Base-by-base conservation (phyloP, 1,140 invertebrate genomes). In the Cotesia chilonis region DNA sequence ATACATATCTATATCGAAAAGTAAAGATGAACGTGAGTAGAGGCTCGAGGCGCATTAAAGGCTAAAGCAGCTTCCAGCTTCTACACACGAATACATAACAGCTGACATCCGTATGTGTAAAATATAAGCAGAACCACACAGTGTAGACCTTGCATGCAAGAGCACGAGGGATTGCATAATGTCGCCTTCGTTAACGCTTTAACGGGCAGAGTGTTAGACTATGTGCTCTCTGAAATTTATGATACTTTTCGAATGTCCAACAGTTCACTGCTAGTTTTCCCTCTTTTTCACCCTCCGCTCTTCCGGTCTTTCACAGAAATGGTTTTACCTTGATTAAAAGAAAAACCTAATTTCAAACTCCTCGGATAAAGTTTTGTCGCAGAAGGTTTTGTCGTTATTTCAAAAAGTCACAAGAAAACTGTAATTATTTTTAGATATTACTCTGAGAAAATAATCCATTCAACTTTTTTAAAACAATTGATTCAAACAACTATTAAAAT, bases 291-390 rank as follows among this genome's bases (percentile, higher is more conserved):
- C 9, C 35, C 4, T 20, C 7, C 35, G 35, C 4, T 61, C 28
- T 35, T 9, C 35, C 28, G 28, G 35, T 57, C n/a, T 57, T 57
- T 57, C 54, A 20, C n/a, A 28, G 12, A 14, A 65, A 65, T 38
- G 10, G 63, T 65, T 65, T 65, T 65, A 65, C 36, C 63, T 65
- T 65, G 63, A 65, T 65, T 65, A 65, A 65, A 65, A 37, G 35
- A 65, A 65, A 61, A 61, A 65, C 63, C 36, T 65, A 65, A 65
- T 65, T 65, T 65, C 63, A 47, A 65, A 65, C 63, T 65, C 63
- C 10, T n/a, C 38, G 9, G n/a, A 41, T 7, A 65, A 47, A 28
- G 9, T 65, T 65, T 38, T n/a, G 38, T 37, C 12, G 35, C 28
- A 28, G 28, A 12, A 65, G 35, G 35, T 38, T 65, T 65, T 65